Base-by-base conservation (phyloP, 2,888 invertebrate genomes). In the Synanthedon andrenaeformis region DNA sequence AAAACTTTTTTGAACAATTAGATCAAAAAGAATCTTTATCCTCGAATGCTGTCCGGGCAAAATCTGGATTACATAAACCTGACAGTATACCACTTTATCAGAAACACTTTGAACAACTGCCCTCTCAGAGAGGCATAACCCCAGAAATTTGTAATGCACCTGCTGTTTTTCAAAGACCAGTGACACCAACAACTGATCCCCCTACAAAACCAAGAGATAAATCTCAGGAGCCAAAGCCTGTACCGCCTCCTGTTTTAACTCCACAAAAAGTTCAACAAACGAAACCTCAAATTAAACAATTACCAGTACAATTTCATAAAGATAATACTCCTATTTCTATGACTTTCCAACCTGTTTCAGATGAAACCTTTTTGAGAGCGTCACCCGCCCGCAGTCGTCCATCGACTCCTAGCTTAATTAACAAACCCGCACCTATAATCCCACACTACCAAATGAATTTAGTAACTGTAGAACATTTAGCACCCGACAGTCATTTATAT, bases 361-460 rank as follows among this genome's bases (percentile, higher is more conserved):
- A 91, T 60, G 90, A 90, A 59, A 78, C 66, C 54, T 77, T 77
- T 57, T 76, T 89, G 45, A 83, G 88, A 56, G 87, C 86, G 56
- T 91, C 91, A 12, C 89, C 90, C 2, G 79, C 80, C 35, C 77
- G 85, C 52, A 85, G 86, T 58, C 85, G 92, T 54, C 89, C 93
- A 4, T 85, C 89, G 56, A 93, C 93, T 17, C 93, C 94, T 0
- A 92, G 92, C 67, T 77, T 90, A 79, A 92, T 91, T 55, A 93
- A 93, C 69, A 92, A 92, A 75, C 92, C 94, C 28, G 92, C 93
- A 1, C 91, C 94, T 11, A 88, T 91, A 52, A 91, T 95, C 61
- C 95, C 95, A 8, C 91, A 90, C 64, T 95, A 95, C 70, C 95
- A 95, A 78, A 91, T 91, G 76, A 92, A 93, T 74, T 84, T 94